Conservation (phyloP, 2,113 vertebrate genomes). For the Chlorodrepanis virens region DNA sequence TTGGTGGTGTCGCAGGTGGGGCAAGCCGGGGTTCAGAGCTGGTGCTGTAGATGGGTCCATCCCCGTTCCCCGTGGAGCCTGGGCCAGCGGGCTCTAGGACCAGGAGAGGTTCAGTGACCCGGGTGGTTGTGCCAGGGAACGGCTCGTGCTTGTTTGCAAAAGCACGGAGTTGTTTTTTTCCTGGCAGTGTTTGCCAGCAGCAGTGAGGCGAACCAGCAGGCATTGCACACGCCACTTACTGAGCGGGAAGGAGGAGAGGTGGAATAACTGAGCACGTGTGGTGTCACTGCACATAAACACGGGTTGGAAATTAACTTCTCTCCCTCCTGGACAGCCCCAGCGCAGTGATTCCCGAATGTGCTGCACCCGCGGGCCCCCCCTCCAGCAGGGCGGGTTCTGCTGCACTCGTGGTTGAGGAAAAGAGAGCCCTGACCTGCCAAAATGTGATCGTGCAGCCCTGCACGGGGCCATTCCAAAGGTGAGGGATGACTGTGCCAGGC, state of each 20-base stretch:
- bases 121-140: not conserved
- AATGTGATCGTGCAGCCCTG: accelerated
- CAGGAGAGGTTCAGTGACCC: not conserved
- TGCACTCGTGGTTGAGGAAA: not conserved
- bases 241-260: not conserved
- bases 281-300: not conserved
- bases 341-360: accelerated
- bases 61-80: accelerated
- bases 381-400: accelerated
- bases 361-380: accelerated
- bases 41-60: accelerated
- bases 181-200: not conserved
- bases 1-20: accelerated
- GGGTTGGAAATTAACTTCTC: not conserved
- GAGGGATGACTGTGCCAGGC: not conserved
- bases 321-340: not conserved
- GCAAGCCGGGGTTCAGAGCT: not conserved
- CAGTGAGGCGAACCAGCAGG: not conserved
- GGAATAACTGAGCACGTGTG: not conserved
- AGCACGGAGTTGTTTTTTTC: not conserved
- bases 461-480: accelerated
- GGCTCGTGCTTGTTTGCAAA: not conserved
- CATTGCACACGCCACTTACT: not conserved
- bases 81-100: not conserved
- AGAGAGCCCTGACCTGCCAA: not conserved